phyloP scores from a whole-genome alignment of 1,140 invertebrate species.

The Anastatus disparis region DNA sequence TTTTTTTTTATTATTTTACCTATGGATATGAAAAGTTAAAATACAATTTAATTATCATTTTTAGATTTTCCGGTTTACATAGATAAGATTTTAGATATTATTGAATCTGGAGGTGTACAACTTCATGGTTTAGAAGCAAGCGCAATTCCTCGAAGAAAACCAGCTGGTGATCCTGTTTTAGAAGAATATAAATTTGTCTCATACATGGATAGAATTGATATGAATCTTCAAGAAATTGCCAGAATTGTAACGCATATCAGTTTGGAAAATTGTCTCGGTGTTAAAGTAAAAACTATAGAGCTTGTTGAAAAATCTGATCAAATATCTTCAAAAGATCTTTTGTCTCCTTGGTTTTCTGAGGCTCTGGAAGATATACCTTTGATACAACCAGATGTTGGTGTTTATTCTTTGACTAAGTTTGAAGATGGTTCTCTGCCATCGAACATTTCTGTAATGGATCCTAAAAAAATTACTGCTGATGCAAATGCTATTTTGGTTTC shows the following conservation, averaged over 20 bases:
- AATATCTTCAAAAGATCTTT: slow-evolving; percentile 58
- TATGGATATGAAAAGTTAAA: slow-evolving; percentile 13
- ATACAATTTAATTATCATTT: slow-evolving; percentile 11
- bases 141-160: slow-evolving; percentile 76
- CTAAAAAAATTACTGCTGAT: slow-evolving; percentile 69
- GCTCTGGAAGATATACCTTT: slow-evolving; percentile 71
- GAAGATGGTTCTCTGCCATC: slow-evolving; percentile 65
- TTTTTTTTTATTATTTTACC: background rate
- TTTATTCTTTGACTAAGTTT: slow-evolving; percentile 54
- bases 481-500: slow-evolving; percentile 69
- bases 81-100: slow-evolving; percentile 59
- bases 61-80: slow-evolving; percentile 63
- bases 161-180: slow-evolving; percentile 73
- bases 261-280: slow-evolving; percentile 77
- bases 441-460: slow-evolving; percentile 67
- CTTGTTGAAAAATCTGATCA: slow-evolving; percentile 67
- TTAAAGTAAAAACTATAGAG: slow-evolving; percentile 80
- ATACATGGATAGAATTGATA: slow-evolving; percentile 35
- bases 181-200: slow-evolving; percentile 79
- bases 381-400: slow-evolving; percentile 58
- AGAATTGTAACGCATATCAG: slow-evolving; percentile 74
- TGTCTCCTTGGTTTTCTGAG: slow-evolving; percentile 68
- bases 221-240: slow-evolving; percentile 56
- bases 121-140: slow-evolving; percentile 83
- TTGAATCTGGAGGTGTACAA: slow-evolving; percentile 80